Base-by-base conservation (phyloP, 1,140 invertebrate genomes). In the Apis dorsata region DNA sequence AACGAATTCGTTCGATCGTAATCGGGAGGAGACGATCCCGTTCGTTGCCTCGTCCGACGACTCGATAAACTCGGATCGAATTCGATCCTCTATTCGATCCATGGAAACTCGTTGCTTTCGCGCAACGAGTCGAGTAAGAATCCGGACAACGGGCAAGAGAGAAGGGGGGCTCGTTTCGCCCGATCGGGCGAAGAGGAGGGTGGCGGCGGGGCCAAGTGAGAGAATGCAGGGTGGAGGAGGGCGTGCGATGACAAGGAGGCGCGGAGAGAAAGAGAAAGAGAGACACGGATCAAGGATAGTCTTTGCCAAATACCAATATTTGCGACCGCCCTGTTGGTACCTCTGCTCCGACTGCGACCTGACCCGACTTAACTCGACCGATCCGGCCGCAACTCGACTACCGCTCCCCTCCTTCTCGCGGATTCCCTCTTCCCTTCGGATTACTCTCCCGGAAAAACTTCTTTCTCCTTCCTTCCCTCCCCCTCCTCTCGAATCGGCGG, bases 251-350 rank as follows among this genome's bases (percentile, higher is more conserved):
- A 87, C 86, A 89, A 88, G 87, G 81, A 87, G 85, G 73, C 69
- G 69, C 76, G 86, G 86, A 88, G 86, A 88, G 85, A 87, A 88
- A 90, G 88, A 91, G 87, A 90, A 90, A 92, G 90, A 93, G 92
- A 91, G 92, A 93, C 91, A 92, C 91, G 91, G 91, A 92, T 94
- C 92, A 91, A 91, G 93, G 93, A 93, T 94, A 93, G 93, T 94
- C 93, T 94, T 94, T 94, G 93, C 92, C 93, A 94, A 94, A 94
- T 91, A 94, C 92, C 91, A 94, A 94, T 94, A 94, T 94, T 94
- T 94, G 93, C 93, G 92, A 92, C 91, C 91, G 90, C 92, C 92
- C 93, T 93, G 93, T 93, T 91, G 93, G 93, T 93, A 93, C 91
- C 93, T 86, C 91, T 91, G 91, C 92, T 92, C 34, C 91, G 89